Evolutionary conservation across 2,888 invertebrate genomes (phyloP), one percentile per base, ranked within the genome.

Genomic region (Fabriciana adippe): DNA sequence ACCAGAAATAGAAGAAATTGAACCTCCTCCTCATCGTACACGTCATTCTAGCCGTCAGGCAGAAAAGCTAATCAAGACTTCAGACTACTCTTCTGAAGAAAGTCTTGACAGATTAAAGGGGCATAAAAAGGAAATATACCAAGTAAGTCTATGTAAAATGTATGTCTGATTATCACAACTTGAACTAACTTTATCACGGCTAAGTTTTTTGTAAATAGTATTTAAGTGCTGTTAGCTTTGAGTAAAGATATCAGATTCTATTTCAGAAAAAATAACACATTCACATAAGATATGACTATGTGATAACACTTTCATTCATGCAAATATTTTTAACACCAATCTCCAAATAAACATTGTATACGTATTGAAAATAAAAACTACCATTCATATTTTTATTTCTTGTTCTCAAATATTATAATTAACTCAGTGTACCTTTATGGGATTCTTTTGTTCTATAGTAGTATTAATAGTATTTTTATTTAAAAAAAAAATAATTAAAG

Each of bases 51-150:
- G 79, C 31, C 87, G 82, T 73, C 73, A 69, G 62, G 74, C 72
- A 3, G 85, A 88, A 48, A 82, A 84, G 51, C 84, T 83, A 66
- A 74, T 89, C 72, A 90, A 93, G 81, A 93, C 94, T 53, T 95
- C 95, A 1, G 95, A 95, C 79, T 95, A 95, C 83, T 95, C 94
- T 0, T 89, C 92, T 0, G 89, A 90, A 57, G 92, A 91, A 66
- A 90, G 87, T 74, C 76, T 87, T 61, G 91, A 91, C 67, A 75
- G 88, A 68, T 73, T 86, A 51, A 85, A 77, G 65, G 85, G 82
- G 15, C 78, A 83, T 64, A 68, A 80, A 14, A 91, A 89, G 69
- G 92, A 92, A 73, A 85, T 87, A 50, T 83, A 84, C 60, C 92
- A 93, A 89, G 92, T 92, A 81, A 74, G 66, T 21, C 11, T 54